Evolutionary conservation across 2,113 vertebrate species (phyloP).

Genomic region (Thomomys bottae): DNA sequence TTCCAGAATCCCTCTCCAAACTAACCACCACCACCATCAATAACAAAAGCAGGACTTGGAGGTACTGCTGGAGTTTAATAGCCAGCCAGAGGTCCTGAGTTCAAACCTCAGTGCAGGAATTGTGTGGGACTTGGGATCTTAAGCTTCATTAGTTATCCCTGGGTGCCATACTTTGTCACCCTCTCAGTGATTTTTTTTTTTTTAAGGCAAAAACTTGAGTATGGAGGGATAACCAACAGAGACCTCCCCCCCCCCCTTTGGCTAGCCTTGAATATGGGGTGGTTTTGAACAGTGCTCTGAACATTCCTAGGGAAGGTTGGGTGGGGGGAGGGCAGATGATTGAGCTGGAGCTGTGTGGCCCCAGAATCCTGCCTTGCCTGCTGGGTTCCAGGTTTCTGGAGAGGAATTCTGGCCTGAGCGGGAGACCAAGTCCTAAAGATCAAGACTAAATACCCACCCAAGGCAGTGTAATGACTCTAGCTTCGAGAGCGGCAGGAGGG

Average conservation of each 20-base stretch:
- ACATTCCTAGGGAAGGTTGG: not conserved
- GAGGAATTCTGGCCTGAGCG: slow-evolving; percentile 5
- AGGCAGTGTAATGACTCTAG: not conserved
- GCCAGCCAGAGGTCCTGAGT: too few relatives aligned
- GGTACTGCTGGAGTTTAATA: too few relatives aligned
- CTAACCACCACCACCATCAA: too few relatives aligned
- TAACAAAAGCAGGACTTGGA: too few relatives aligned
- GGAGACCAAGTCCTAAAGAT: not conserved
- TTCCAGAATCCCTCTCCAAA: too few relatives aligned
- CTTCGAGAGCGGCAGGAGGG: not conserved
- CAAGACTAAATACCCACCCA: not conserved
- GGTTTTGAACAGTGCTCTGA: not conserved
- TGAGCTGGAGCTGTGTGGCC: not conserved
- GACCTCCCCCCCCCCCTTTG: not conserved
- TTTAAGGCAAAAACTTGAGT: not conserved
- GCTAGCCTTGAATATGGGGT: not conserved
- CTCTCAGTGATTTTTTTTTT: not conserved
- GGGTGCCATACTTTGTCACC: not conserved
- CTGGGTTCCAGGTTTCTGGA: not conserved
- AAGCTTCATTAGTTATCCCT: not conserved
- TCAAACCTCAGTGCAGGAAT: too few relatives aligned
- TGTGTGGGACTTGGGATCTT: not conserved
- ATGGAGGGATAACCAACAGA: not conserved
- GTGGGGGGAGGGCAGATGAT: not conserved
- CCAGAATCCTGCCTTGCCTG: not conserved